Conservation (phyloP, 2,797 vertebrate species). For the Enteromius thamalakanensis region DNA sequence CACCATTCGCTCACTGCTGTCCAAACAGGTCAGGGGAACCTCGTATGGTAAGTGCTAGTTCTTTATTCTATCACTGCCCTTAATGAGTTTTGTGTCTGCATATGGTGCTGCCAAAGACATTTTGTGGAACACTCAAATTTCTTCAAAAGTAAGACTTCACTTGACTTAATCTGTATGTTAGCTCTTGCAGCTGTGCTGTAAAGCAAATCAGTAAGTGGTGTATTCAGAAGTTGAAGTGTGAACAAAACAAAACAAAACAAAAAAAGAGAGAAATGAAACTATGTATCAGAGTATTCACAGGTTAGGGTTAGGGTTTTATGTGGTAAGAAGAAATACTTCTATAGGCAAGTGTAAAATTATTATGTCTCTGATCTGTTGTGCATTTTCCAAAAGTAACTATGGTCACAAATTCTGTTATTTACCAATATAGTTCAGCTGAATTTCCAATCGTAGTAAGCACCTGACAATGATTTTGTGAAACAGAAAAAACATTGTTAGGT, state of each 20-base stretch:
- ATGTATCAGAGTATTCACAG: neutral
- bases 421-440: neutral
- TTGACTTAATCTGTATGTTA: neutral
- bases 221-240: neutral
- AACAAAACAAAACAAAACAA: neutral
- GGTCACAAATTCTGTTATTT: neutral
- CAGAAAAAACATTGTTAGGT: no score
- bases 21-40: slow-evolving; percentile 85
- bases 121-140: neutral
- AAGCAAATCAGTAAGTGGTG: neutral
- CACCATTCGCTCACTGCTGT: slow-evolving; percentile 90
- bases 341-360: neutral
- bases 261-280: slow-evolving; percentile 44
- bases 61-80: neutral
- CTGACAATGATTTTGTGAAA: neutral
- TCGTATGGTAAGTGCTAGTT: slow-evolving; percentile 82
- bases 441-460: neutral
- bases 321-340: neutral
- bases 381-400: neutral
- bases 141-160: neutral
- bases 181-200: neutral
- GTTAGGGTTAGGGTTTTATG: neutral
- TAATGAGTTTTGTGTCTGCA: neutral
- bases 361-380: neutral
- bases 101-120: neutral